A percentile compares a stretch with the other conserved stretches of the same genome.
These are phyloP conservation scores for Amphiprion clarkii DNA, from an alignment of 2,797 vertebrate genomes.

Conservation along the genomic window DNA sequence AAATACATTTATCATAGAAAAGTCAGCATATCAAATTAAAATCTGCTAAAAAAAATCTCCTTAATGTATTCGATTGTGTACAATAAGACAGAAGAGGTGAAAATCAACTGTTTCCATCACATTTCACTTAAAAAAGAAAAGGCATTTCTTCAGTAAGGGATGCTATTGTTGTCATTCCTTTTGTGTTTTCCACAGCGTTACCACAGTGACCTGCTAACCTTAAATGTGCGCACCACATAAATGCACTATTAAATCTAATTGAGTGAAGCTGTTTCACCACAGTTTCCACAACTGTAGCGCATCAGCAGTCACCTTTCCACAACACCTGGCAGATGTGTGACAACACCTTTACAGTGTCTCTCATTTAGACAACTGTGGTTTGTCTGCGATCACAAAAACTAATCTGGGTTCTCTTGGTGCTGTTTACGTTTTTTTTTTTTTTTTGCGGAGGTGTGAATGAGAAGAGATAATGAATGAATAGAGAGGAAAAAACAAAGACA, in stretches of 20 bases:
- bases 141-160: too few species aligned
- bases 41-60: too few species aligned
- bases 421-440: conserved; percentile 9
- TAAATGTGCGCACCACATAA: conserved; percentile 41
- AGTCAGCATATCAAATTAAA: not conserved
- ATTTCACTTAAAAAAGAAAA: too few species aligned
- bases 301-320: conserved; percentile 52
- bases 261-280: conserved; percentile 61
- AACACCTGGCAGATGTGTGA: conserved; percentile 66
- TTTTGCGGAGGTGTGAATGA: conserved; percentile 53
- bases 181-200: conserved; percentile 23
- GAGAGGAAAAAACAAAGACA: conserved; percentile 9
- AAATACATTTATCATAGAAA: not conserved
- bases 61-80: too few species aligned
- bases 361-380: conserved; percentile 63
- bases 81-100: too few species aligned
- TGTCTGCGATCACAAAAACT: conserved; percentile 39
- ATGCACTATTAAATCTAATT: conserved; percentile 62
- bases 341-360: conserved; percentile 43
- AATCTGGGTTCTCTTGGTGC: conserved; percentile 20
- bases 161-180: not conserved
- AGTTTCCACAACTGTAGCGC: conserved; percentile 59
- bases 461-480: conserved; percentile 17
- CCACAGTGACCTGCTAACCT: conserved; percentile 69
- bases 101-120: too few species aligned